Percentiles rank a stretch among this genome's conserved stretches.
phyloP scores from a whole-genome alignment of 2,888 invertebrate species.

The Trissonchulus sp. region DNA sequence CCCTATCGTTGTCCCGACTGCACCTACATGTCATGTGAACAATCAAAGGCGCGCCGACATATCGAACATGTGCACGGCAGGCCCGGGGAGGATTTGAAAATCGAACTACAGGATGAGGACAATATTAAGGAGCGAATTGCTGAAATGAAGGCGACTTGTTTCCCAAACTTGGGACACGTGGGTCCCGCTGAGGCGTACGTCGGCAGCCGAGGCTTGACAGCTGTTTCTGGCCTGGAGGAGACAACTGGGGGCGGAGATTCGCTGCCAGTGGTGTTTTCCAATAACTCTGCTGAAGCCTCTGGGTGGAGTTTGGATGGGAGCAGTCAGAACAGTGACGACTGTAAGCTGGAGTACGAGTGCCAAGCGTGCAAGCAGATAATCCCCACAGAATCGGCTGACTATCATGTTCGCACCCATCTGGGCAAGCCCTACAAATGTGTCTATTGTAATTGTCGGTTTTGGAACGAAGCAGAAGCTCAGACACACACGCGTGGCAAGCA shows the following conservation, averaged over 20 bases:
- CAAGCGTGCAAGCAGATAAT: not conserved
- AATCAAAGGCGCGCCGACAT: conserved; percentile 33
- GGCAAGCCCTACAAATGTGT: conserved; percentile 30
- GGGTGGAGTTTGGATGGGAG: not conserved
- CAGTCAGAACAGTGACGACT: not conserved
- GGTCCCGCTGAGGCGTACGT: not conserved
- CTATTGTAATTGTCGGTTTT: conserved; percentile 26
- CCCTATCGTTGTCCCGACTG: conserved; percentile 33
- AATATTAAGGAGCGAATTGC: conserved; percentile 30
- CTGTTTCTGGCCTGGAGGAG: not conserved
- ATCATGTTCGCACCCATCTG: conserved; percentile 25
- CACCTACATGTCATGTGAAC: conserved; percentile 34
- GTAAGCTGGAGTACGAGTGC: not conserved
- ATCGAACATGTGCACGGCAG: conserved; percentile 31
- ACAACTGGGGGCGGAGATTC: not conserved
- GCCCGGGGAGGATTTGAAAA: conserved; percentile 16
- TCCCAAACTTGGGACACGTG: conserved; percentile 30
- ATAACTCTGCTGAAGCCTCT: not conserved
- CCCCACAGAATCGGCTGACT: not conserved
- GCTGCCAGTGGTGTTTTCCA: not conserved
- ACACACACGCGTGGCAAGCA: not conserved
- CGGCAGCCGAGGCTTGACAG: not conserved
- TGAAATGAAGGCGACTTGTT: conserved; percentile 30
- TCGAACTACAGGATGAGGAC: conserved; percentile 25
- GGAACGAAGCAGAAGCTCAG: not conserved